Conservation (phyloP, 2,888 invertebrate genomes). For the Dromius quadrimaculatus region DNA sequence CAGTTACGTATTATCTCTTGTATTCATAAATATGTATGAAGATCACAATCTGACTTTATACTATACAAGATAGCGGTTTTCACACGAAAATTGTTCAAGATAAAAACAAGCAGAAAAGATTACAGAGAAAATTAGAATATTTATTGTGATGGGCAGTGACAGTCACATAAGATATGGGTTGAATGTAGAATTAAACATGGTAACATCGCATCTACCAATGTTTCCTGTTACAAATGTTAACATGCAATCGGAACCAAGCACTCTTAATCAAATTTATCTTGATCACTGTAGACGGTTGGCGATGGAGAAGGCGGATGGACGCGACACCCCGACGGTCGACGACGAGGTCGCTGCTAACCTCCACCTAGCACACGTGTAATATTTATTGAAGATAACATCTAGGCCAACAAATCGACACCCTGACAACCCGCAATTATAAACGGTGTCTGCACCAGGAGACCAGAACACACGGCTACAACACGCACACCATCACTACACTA, state of each 20-base stretch:
- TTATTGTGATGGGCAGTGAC: conserved; percentile 15
- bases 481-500: conserved; percentile 1
- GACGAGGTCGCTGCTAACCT: not conserved
- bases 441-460: conserved; percentile 48
- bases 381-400: conserved; percentile 68
- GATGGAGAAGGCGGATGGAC: not conserved
- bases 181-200: too few species aligned
- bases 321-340: conserved; percentile 19
- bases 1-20: not conserved
- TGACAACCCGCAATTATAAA: conserved; percentile 66
- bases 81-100: conserved; percentile 17
- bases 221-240: conserved; percentile 64
- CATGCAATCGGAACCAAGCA: conserved; percentile 67
- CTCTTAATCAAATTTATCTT: conserved; percentile 68
- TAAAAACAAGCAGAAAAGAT: conserved; percentile 23
- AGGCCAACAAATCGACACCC: conserved; percentile 67
- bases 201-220: conserved; percentile 65
- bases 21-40: conserved; percentile 17
- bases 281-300: conserved; percentile 59
- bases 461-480: conserved; percentile 15
- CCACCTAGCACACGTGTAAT: conserved; percentile 61
- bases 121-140: conserved; percentile 30
- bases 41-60: conserved; percentile 10
- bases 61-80: conserved; percentile 4
- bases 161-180: conserved; percentile 17